Evolutionary conservation across 2,888 invertebrate genomes (phyloP), one percentile per base, ranked within the genome.

Genomic region (Elgonia sp.): DNA sequence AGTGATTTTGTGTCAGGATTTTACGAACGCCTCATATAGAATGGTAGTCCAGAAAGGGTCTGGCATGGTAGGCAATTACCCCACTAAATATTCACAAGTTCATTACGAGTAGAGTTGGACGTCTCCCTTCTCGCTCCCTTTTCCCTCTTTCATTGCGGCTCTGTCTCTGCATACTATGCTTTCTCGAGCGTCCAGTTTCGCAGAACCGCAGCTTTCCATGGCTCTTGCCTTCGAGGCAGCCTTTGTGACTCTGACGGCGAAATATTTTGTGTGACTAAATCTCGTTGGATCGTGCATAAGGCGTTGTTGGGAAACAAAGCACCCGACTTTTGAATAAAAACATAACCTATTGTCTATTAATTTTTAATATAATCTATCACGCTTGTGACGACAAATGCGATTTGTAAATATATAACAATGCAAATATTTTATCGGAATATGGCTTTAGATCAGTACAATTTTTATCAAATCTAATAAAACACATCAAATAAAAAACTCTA

Each of bases 51-150:
- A 86, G 86, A 81, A 83, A 87, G 85, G 89, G 85, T 90, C 90
- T 92, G 88, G 90, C 91, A 90, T 90, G 92, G 92, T 92, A 92
- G 93, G 93, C 93, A 94, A 94, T 94, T 94, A 93, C 93, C 93
- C 90, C 92, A 92, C 93, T 94, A 93, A 94, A 94, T 94, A 94
- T 94, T 94, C 94, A 94, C 93, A 94, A 94, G 94, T 94, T 94
- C 94, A 92, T 93, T 93, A 93, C 91, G 92, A 92, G 90, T 90
- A 37, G 88, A 92, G 92, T 89, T 91, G 90, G 84, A 91, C 88
- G 88, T 88, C 77, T 87, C 55, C 65, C 50, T 50, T 76, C 80
- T 84, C 73, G 12, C 82, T 86, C 82, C 65, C 57, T 69, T 62
- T 85, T 86, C 80, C 63, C 82, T 87, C 90, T 91, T 89, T 88